phyloP scores from a whole-genome alignment of 2,888 invertebrate genomes.

The Shargacucullia verbasci region DNA sequence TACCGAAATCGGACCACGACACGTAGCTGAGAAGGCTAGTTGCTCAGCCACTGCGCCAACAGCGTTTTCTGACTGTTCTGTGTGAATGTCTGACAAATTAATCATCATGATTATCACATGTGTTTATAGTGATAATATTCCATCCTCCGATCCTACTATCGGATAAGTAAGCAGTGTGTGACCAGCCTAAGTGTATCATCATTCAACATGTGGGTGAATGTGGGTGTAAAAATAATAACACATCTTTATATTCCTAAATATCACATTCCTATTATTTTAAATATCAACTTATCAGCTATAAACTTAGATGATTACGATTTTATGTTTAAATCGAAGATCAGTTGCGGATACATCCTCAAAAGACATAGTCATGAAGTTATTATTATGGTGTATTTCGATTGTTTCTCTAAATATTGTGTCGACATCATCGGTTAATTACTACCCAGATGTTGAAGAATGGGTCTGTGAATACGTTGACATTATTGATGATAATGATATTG shows the following conservation, averaged over 20 bases:
- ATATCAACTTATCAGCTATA: background rate
- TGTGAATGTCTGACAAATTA: too few relatives aligned
- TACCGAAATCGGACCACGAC: too few relatives aligned
- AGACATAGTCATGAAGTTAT: constrained; percentile 9
- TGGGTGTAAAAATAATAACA: too few relatives aligned
- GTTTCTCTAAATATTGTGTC: background rate
- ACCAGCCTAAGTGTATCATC: too few relatives aligned
- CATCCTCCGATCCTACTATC: too few relatives aligned
- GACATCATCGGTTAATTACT: background rate
- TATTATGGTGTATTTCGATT: background rate
- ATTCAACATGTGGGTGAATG: too few relatives aligned
- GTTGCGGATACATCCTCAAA: background rate
- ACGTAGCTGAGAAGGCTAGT: too few relatives aligned
- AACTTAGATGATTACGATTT: background rate
- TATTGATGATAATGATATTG: background rate
- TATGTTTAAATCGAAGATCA: background rate
- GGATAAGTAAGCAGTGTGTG: too few relatives aligned
- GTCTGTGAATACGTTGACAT: constrained; percentile 8
- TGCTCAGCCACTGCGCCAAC: too few relatives aligned
- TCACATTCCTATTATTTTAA: background rate
- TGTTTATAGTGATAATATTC: too few relatives aligned
- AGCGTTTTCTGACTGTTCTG: too few relatives aligned
- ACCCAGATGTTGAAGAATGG: constrained; percentile 5
- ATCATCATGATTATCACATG: too few relatives aligned
- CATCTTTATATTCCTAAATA: background rate